phyloP scores from a whole-genome alignment of 2,113 vertebrate species.

The Clinocottus analis region DNA sequence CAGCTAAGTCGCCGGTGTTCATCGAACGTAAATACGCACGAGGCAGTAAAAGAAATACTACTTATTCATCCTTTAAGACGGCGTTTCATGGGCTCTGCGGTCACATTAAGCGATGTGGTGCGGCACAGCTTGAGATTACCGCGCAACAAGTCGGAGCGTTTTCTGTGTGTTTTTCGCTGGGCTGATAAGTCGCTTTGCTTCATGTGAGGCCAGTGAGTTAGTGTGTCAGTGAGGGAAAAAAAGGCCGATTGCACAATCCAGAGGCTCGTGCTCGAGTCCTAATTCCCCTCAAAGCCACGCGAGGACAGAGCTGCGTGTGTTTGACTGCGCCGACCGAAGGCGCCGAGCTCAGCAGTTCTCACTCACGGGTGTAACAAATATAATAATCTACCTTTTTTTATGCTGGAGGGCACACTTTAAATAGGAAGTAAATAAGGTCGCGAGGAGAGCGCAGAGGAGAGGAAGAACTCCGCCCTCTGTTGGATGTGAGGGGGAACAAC shows the following conservation, averaged over 20 bases:
- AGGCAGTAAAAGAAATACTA: conserved; percentile 28
- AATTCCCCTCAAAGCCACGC: conserved; percentile 37
- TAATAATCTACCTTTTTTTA: conserved; percentile 29
- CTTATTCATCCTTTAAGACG: conserved; percentile 40
- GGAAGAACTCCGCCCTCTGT: conserved; percentile 66
- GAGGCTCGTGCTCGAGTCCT: conserved; percentile 34
- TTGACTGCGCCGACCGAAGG: conserved; percentile 25
- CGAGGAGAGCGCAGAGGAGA: neutral
- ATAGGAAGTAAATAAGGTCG: conserved; percentile 10
- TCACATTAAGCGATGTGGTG: conserved; percentile 46
- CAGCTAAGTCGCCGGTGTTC: conserved; percentile 5
- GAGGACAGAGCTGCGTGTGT: conserved; percentile 16
- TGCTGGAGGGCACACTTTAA: conserved; percentile 21
- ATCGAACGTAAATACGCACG: conserved; percentile 29
- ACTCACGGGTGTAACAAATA: conserved; percentile 1
- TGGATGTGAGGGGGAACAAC: conserved; percentile 32
- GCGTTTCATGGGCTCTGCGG: conserved; percentile 54
- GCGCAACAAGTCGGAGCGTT: conserved; percentile 31
- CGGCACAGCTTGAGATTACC: conserved; percentile 43
- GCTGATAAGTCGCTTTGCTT: conserved; percentile 58
- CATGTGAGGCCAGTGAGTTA: conserved; percentile 53
- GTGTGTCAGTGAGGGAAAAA: conserved; percentile 50
- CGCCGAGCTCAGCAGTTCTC: conserved; percentile 45
- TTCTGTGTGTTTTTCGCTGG: conserved; percentile 30
- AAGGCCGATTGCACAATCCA: conserved; percentile 58